Evolutionary conservation across 1,140 invertebrate species (phyloP).

Genomic region (Octopus sinensis): DNA sequence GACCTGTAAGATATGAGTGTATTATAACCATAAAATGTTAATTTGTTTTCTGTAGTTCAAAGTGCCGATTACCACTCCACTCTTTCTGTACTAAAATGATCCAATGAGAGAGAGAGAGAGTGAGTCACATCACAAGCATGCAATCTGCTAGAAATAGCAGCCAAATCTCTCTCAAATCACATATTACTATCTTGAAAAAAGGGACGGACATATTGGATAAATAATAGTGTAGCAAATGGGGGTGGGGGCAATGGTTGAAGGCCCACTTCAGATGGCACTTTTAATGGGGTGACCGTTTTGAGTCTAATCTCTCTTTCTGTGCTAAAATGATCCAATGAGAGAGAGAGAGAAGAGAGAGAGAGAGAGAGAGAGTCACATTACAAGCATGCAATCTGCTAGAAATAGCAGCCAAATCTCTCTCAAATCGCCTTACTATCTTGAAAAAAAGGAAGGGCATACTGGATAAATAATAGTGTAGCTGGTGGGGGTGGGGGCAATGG

Average conservation of each 20-base stretch:
- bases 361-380: neutral
- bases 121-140: neutral
- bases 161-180: neutral
- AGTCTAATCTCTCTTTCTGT: neutral
- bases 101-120: neutral
- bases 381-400: neutral
- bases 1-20: slow-evolving; percentile 25
- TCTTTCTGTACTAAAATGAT: neutral
- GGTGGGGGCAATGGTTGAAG: too few relatives aligned
- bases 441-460: neutral
- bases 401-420: neutral
- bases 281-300: too few relatives aligned
- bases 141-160: neutral
- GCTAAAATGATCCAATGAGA: neutral
- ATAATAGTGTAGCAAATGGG: too few relatives aligned
- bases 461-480: neutral
- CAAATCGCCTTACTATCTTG: neutral
- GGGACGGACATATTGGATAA: too few relatives aligned
- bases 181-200: neutral
- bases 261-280: neutral
- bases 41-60: neutral
- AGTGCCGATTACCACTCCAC: neutral
- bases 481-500: too few relatives aligned
- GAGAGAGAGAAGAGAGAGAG: too few relatives aligned
- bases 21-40: neutral